Conservation (phyloP, 2,113 vertebrate genomes). For the Lepus americanus region DNA sequence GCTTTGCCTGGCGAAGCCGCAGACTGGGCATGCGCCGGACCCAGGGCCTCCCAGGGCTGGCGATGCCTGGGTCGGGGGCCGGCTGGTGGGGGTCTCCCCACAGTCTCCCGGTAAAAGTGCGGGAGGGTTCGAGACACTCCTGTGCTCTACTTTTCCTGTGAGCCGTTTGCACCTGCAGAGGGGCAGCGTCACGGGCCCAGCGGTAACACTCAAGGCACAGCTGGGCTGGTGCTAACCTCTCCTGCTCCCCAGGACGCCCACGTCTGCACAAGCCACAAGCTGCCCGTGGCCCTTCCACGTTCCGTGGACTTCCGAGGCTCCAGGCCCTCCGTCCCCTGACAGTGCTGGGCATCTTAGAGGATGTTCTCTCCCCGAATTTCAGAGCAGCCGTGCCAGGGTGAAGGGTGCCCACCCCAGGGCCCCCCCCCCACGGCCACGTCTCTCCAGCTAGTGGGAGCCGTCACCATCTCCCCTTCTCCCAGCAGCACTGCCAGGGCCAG, state of each 20-base stretch:
- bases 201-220: not conserved
- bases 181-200: fast-evolving
- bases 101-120: too few species aligned
- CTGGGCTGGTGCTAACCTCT: not conserved
- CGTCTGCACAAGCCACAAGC: fast-evolving
- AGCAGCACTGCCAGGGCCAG: too few species aligned
- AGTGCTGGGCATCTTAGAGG: too few species aligned
- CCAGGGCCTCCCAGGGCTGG: too few species aligned
- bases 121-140: too few species aligned
- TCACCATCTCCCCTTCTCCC: not conserved
- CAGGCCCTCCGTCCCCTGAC: not conserved
- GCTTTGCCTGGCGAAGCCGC: not conserved
- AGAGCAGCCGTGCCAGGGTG: not conserved
- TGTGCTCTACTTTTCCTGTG: not conserved
- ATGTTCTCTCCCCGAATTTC: not conserved
- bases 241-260: fast-evolving
- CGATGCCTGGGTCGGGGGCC: too few species aligned
- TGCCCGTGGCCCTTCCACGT: fast-evolving
- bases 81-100: too few species aligned
- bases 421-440: too few species aligned
- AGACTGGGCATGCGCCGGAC: too few species aligned
- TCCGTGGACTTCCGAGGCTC: not conserved
- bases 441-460: not conserved
- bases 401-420: too few species aligned
- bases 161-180: not conserved